phyloP scores from a whole-genome alignment of 2,888 invertebrate species.

The Girardia tigrina region DNA sequence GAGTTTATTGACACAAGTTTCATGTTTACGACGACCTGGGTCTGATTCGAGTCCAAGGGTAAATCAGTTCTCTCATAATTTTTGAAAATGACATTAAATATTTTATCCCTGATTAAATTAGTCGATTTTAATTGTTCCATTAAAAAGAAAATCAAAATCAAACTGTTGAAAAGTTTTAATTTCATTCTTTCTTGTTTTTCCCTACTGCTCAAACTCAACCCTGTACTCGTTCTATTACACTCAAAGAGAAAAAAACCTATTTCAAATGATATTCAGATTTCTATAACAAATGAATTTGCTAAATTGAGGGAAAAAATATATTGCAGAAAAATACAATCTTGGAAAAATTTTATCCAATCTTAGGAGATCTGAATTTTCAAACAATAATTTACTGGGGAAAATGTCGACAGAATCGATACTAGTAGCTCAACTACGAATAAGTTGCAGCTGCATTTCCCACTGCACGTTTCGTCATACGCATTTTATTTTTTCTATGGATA shows the following conservation, averaged over 20 bases:
- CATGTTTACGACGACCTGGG: constrained; percentile 36
- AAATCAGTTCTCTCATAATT: not conserved
- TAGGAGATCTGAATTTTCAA: not conserved
- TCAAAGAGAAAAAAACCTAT: too few species aligned
- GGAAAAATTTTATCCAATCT: not conserved
- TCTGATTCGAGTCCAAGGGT: constrained; percentile 21
- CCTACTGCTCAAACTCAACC: too few species aligned
- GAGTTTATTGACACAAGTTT: constrained; percentile 36
- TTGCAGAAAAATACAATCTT: not conserved
- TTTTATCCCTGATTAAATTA: not conserved
- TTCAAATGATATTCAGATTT: too few species aligned
- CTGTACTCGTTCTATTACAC: too few species aligned
- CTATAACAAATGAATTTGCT: too few species aligned
- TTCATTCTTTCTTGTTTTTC: not conserved
- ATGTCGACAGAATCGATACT: not conserved
- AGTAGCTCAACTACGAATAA: not conserved
- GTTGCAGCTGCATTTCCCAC: not conserved
- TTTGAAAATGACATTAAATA: not conserved
- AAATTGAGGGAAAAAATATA: too few species aligned
- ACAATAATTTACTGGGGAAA: not conserved
- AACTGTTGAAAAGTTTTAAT: not conserved
- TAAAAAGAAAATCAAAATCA: not conserved
- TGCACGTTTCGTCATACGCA: not conserved
- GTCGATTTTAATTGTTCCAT: not conserved
- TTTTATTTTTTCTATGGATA: not conserved